phyloP scores from a whole-genome alignment of 1,140 invertebrate genomes.

The Bacillus rossius region DNA sequence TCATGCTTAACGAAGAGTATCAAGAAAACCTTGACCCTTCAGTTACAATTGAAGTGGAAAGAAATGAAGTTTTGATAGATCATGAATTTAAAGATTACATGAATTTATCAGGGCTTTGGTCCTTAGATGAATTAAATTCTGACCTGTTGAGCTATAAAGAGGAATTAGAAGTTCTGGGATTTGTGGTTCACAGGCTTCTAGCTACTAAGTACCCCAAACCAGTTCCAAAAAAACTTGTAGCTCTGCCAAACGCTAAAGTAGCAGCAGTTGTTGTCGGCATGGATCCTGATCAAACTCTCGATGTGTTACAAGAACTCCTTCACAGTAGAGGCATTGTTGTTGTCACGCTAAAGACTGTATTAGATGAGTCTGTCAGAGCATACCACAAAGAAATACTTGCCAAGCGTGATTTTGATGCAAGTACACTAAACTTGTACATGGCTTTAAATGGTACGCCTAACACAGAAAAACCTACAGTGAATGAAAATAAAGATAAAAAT shows the following conservation, averaged over 20 bases:
- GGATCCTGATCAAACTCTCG: slow-evolving; percentile 37
- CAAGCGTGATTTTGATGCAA: slow-evolving; percentile 41
- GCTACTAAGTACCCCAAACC: slow-evolving; percentile 48
- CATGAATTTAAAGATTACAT: slow-evolving; percentile 42
- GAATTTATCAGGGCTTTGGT: slow-evolving; percentile 40
- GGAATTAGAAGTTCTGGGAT: slow-evolving; percentile 46
- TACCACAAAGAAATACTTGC: slow-evolving; percentile 46
- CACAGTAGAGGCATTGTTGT: slow-evolving; percentile 43
- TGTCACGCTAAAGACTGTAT: slow-evolving; percentile 46
- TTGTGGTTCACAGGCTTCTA: slow-evolving; percentile 50
- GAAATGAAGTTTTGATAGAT: slow-evolving; percentile 33
- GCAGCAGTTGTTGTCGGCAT: slow-evolving; percentile 47
- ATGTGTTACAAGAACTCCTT: slow-evolving; percentile 44
- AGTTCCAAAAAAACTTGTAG: slow-evolving; percentile 31
- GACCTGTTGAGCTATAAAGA: slow-evolving; percentile 12
- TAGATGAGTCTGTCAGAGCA: slow-evolving; percentile 48
- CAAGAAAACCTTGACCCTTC: slow-evolving; percentile 20
- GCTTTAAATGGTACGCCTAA: slow-evolving; percentile 2
- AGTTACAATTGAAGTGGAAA: slow-evolving; percentile 21
- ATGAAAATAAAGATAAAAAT: slow-evolving; percentile 7
- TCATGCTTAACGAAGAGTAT: slow-evolving; percentile 3
- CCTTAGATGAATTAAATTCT: slow-evolving; percentile 33
- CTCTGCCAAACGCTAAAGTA: slow-evolving; percentile 38
- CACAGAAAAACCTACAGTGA: no score
- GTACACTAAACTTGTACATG: slow-evolving; percentile 20